Conservation (phyloP, 2,113 vertebrate species). For the Cyprinodon brontotheroides region DNA sequence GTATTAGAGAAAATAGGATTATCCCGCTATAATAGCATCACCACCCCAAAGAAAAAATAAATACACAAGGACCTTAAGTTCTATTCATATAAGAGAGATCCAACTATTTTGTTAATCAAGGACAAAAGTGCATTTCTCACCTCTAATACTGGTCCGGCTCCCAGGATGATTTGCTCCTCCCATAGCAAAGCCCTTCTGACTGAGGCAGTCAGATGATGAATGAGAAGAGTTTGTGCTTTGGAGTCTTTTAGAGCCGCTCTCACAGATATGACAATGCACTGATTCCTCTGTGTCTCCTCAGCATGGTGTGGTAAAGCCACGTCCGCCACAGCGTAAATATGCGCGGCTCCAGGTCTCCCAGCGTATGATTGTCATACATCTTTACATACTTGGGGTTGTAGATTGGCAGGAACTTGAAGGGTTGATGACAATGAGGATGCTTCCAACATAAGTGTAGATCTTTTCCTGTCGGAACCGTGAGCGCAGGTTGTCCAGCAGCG, state of each 20-base stretch:
- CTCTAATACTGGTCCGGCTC: slow-evolving; percentile 97
- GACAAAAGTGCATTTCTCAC: slow-evolving; percentile 75
- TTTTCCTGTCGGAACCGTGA: slow-evolving; percentile 95
- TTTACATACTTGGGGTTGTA: slow-evolving; percentile 99
- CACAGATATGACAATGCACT: slow-evolving; percentile 99
- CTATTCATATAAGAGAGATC: neutral
- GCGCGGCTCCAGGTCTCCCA: slow-evolving; percentile 95
- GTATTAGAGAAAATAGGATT: too few relatives aligned
- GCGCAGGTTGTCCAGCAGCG: slow-evolving; percentile 94
- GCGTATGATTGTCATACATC: slow-evolving; percentile 97
- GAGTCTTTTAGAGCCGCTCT: slow-evolving; percentile 98
- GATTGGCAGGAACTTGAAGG: slow-evolving; percentile 98
- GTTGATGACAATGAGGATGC: slow-evolving; percentile 97
- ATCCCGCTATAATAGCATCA: too few relatives aligned
- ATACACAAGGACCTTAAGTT: neutral
- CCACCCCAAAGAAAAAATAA: neutral
- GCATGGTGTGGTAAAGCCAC: slow-evolving; percentile 98
- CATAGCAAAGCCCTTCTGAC: slow-evolving; percentile 98
- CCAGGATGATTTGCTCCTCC: slow-evolving; percentile 98
- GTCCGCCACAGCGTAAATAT: slow-evolving; percentile 97
- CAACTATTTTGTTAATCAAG: neutral
- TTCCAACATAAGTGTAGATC: slow-evolving; percentile 98
- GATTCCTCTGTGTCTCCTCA: slow-evolving; percentile 91
- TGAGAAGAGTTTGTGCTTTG: slow-evolving; percentile 99
- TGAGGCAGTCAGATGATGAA: slow-evolving; percentile 98